Evolutionary conservation across 2,113 vertebrate genomes (phyloP).

Genomic region (Pteronura brasiliensis): DNA sequence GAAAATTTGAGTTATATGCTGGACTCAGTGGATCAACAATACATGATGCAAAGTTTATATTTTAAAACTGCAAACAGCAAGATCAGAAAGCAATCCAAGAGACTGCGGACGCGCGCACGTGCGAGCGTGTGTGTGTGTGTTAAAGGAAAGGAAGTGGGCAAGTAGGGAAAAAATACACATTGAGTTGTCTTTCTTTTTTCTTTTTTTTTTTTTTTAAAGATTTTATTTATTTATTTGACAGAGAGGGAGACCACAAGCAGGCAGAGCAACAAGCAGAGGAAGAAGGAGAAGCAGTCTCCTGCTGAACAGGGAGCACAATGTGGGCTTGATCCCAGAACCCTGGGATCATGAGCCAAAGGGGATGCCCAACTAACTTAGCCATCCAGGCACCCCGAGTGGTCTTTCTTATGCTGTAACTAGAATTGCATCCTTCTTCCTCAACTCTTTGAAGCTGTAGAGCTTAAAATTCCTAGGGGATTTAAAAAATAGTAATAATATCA

Average conservation of each 20-base stretch:
- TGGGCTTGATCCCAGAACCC: no score
- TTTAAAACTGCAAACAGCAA: slow-evolving; percentile 50
- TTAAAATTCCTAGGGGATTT: slow-evolving; percentile 34
- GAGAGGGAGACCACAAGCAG: no score
- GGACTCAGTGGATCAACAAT: neutral
- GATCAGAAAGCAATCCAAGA: slow-evolving; percentile 23
- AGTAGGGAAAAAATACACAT: neutral
- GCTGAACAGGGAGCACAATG: no score
- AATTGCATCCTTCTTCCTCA: slow-evolving; percentile 42
- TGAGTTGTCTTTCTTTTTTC: neutral
- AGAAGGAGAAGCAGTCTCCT: no score
- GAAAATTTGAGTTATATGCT: neutral
- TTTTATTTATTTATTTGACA: no score
- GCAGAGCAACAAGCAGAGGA: no score
- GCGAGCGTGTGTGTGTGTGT: neutral
- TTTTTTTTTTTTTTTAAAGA: no score
- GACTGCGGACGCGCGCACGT: accelerated
- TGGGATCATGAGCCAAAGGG: no score
- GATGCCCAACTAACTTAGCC: no score
- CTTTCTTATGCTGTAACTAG: slow-evolving; percentile 42
- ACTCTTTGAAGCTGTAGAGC: slow-evolving; percentile 26
- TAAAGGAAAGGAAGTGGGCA: neutral
- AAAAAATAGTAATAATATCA: neutral
- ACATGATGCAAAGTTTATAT: slow-evolving; percentile 37
- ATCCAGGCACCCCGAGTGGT: neutral